Evolutionary conservation across 2,113 vertebrate species (phyloP).

Genomic region (Argyrosomus japonicus): DNA sequence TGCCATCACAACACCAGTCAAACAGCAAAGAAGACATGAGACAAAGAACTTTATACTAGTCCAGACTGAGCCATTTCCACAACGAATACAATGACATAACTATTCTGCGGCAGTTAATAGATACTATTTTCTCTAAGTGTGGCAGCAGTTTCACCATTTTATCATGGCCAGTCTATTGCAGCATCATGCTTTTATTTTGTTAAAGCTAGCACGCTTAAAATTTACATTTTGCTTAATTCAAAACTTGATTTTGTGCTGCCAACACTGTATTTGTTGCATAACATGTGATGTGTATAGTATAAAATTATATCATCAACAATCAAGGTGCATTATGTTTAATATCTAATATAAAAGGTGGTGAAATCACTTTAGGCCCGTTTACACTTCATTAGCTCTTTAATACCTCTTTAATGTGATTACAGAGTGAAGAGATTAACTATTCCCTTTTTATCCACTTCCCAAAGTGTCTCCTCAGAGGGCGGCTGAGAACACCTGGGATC

Average conservation of each 20-base stretch:
- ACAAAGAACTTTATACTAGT: conserved; percentile 1
- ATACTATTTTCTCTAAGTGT: neutral
- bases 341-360: conserved; percentile 4
- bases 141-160: neutral
- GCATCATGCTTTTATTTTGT: neutral
- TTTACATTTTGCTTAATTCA: neutral
- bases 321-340: neutral
- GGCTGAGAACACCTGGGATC: conserved; percentile 18
- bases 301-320: neutral
- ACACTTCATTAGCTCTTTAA: conserved; percentile 2
- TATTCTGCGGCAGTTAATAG: neutral
- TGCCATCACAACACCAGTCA: neutral
- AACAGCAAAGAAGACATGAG: neutral
- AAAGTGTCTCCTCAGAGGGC: conserved; percentile 9
- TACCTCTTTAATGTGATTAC: neutral
- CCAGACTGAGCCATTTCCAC: neutral
- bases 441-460: conserved; percentile 7
- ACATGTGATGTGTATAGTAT: neutral
- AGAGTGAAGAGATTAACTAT: conserved; percentile 17
- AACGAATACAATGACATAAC: neutral
- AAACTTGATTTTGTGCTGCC: neutral
- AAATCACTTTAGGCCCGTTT: neutral
- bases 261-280: neutral
- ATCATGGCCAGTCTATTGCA: too few relatives aligned
- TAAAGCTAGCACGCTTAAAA: too few relatives aligned